phyloP scores from a whole-genome alignment of 2,113 vertebrate genomes.

The Pipra filicauda region DNA sequence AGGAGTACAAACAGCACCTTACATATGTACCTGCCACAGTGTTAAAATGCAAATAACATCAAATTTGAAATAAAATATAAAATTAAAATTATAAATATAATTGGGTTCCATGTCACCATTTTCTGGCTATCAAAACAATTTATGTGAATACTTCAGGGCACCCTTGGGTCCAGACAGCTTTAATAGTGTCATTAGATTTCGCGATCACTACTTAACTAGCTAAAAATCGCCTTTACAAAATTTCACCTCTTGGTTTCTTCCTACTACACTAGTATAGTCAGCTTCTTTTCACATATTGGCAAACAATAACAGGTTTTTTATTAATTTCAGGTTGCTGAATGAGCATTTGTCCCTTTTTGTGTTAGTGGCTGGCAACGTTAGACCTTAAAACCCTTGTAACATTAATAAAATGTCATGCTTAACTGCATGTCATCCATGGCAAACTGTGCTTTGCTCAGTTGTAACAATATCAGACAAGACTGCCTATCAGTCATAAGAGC shows the following conservation, averaged over 20 bases:
- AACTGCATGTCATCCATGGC: background rate
- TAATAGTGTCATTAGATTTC: background rate
- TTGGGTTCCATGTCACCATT: background rate
- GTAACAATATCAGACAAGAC: background rate
- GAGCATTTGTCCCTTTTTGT: background rate
- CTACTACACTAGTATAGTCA: background rate
- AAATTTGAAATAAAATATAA: background rate
- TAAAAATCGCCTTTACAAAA: background rate
- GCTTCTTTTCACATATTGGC: background rate
- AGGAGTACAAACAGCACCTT: background rate
- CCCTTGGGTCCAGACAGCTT: background rate
- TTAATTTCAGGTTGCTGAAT: background rate
- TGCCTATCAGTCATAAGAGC: background rate
- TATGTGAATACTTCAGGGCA: background rate
- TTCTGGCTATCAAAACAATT: background rate
- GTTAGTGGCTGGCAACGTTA: background rate
- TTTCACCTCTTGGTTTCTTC: background rate
- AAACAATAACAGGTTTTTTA: background rate
- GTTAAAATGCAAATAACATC: background rate
- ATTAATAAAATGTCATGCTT: background rate
- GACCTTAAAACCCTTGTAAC: background rate
- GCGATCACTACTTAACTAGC: background rate
- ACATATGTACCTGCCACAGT: background rate
- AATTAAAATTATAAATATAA: background rate
- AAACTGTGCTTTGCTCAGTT: background rate